Percentiles rank a stretch among this genome's conserved stretches.
phyloP scores from a whole-genome alignment of 2,113 vertebrate species.

The Nothocercus nigrocapillus region DNA sequence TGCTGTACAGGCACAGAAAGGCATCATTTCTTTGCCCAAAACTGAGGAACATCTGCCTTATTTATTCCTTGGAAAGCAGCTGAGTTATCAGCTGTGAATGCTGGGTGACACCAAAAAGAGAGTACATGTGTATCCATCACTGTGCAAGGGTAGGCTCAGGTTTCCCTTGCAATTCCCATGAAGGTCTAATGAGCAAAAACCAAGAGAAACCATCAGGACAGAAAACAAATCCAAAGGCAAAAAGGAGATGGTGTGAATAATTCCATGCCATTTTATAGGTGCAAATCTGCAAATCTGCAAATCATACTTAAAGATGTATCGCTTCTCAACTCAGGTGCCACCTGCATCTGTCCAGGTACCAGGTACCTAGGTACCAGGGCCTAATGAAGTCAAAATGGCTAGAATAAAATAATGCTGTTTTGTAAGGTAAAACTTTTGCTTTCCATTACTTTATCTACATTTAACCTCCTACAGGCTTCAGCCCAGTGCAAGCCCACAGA shows the following conservation, averaged over 20 bases:
- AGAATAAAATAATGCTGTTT: background rate
- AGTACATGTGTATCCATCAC: rapidly evolving
- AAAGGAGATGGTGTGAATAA: background rate
- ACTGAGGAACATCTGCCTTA: background rate
- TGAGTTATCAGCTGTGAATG: background rate
- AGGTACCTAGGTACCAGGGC: background rate
- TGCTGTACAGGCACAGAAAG: background rate
- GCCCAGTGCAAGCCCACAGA: constrained; percentile 66
- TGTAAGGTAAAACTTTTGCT: constrained; percentile 63
- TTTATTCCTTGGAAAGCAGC: background rate
- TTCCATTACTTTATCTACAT: constrained; percentile 67
- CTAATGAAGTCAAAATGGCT: background rate
- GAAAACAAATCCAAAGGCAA: background rate
- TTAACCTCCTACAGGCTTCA: constrained; percentile 64
- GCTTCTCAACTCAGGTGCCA: background rate
- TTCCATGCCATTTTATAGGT: background rate
- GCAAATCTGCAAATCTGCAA: background rate
- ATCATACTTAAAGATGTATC: background rate
- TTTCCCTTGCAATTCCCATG: background rate
- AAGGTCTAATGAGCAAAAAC: background rate
- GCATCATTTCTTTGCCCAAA: background rate
- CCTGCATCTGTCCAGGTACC: background rate
- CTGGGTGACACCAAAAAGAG: background rate
- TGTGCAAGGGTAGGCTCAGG: background rate
- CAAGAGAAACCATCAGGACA: background rate